Conservation (phyloP, 2,113 vertebrate genomes). For the Boulengerochromis microlepis region DNA sequence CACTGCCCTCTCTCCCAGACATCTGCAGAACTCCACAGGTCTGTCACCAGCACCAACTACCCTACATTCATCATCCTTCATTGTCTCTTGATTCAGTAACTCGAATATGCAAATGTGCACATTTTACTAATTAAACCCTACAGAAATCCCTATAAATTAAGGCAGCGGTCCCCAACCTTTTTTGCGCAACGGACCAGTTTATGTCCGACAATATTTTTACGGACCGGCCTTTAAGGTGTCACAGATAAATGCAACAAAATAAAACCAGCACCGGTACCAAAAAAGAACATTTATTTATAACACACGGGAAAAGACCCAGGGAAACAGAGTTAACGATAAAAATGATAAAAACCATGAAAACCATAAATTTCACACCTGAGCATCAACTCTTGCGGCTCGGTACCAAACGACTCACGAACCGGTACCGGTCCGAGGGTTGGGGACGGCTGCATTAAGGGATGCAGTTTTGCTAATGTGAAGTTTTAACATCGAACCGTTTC, state of each 20-base stretch:
- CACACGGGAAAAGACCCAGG: not conserved
- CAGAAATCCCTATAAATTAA: not conserved
- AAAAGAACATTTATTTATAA: not conserved
- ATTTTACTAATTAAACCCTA: not conserved
- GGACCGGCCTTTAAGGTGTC: not conserved
- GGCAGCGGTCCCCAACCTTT: not conserved
- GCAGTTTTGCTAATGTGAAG: not conserved
- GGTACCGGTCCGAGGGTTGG: rapidly evolving
- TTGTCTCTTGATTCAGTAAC: not conserved
- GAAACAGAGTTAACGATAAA: not conserved
- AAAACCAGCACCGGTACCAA: not conserved
- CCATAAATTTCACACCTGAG: not conserved
- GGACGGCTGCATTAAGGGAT: not conserved
- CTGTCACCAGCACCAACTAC: not conserved
- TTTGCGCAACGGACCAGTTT: not conserved
- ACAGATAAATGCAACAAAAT: not conserved
- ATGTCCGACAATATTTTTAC: not conserved
- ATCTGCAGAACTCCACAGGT: not conserved
- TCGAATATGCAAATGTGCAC: not conserved
- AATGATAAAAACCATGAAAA: not conserved
- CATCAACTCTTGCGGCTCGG: not conserved
- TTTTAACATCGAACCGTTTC: not conserved
- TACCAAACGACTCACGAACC: rapidly evolving
- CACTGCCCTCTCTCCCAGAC: not conserved
- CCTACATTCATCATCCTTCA: not conserved